Conservation (phyloP, 2,888 invertebrate species). For the Protonemura montana region DNA sequence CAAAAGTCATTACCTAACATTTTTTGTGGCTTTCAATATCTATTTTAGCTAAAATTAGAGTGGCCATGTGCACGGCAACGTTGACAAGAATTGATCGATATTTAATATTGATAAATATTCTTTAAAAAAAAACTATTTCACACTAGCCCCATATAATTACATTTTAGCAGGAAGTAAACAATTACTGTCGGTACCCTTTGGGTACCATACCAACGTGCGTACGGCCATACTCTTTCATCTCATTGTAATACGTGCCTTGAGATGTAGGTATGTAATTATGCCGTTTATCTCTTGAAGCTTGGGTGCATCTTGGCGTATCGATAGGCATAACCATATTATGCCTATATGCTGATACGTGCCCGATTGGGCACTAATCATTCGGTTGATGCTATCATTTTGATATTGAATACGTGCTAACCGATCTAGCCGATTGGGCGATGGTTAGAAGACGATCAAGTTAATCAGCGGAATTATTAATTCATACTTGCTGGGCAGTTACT, state of each 20-base stretch:
- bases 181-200: slow-evolving; percentile 19
- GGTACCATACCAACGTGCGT: background rate
- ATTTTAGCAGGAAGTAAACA: slow-evolving; percentile 7
- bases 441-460: background rate
- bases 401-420: background rate
- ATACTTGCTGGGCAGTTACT: no score
- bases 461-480: background rate
- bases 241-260: slow-evolving; percentile 7
- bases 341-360: background rate
- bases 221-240: slow-evolving; percentile 5
- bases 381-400: background rate
- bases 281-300: background rate
- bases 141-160: slow-evolving; percentile 10
- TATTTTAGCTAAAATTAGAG: no score
- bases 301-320: background rate
- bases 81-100: slow-evolving; percentile 19
- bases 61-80: background rate
- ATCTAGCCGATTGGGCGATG: background rate
- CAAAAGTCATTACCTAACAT: no score
- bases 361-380: background rate
- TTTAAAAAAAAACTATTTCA: background rate
- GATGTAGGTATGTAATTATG: slow-evolving; percentile 8
- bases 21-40: background rate
- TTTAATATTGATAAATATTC: background rate
- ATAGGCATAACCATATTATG: background rate